Evolutionary conservation across 92 coral and sea anemone genomes (phyloP).

Genomic region (Hydrozoanthus gracilis): DNA sequence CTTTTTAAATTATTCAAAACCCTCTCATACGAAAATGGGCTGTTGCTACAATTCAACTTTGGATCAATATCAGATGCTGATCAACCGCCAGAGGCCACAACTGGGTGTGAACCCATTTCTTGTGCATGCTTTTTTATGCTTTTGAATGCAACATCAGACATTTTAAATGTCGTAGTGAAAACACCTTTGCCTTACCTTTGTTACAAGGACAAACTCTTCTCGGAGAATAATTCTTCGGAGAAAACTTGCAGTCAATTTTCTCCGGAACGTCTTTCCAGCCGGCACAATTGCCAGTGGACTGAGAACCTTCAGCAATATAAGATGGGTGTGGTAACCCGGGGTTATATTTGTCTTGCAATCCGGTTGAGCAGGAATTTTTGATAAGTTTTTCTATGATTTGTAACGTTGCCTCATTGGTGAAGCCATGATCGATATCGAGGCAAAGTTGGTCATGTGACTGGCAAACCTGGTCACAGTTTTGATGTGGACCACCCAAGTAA

Average conservation of each 20-base stretch:
- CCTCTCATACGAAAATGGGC: no score
- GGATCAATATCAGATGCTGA: no score
- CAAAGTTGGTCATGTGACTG: conserved; percentile 31
- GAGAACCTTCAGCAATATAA: neutral
- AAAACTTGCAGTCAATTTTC: neutral
- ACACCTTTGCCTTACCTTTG: neutral
- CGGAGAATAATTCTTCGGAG: no score
- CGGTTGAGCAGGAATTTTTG: neutral
- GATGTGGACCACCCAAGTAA: conserved; percentile 4
- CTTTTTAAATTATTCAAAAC: no score
- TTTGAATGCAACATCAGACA: no score
- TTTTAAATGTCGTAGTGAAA: no score
- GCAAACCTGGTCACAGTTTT: conserved; percentile 22
- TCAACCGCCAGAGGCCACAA: no score
- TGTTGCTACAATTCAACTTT: no score
- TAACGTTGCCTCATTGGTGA: neutral
- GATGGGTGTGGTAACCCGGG: neutral
- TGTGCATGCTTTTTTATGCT: no score
- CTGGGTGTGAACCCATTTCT: no score
- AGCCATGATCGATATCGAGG: conserved; percentile 16
- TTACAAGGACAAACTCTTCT: conserved; percentile 13
- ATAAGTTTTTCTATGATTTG: neutral
- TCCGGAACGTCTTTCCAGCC: conserved; percentile 7
- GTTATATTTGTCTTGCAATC: neutral
- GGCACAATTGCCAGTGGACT: neutral